Conservation (phyloP, 2,113 vertebrate species). For the Lynx canadensis region DNA sequence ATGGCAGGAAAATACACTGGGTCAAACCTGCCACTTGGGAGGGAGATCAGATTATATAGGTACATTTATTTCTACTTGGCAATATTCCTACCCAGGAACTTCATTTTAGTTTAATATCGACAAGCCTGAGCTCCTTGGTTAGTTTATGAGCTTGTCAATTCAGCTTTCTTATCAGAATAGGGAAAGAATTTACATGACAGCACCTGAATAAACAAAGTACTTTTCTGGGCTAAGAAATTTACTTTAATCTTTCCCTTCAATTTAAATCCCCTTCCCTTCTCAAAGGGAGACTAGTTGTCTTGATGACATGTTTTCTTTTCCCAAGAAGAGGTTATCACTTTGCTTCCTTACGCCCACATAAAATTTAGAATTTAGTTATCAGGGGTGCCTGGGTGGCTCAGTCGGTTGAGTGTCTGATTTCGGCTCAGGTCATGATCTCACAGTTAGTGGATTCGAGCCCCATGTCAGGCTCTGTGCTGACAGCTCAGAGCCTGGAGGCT, state of each 20-base stretch:
- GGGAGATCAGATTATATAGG: not conserved
- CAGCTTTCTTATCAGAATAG: slow-evolving; percentile 4
- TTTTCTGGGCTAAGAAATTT: not conserved
- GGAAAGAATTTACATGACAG: not conserved
- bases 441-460: too few relatives aligned
- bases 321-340: not conserved
- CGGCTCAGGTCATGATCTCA: too few relatives aligned
- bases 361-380: not conserved
- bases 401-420: too few relatives aligned
- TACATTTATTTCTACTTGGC: not conserved
- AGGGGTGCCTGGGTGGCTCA: not conserved
- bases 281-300: not conserved
- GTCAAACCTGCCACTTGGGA: not conserved
- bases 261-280: not conserved
- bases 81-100: not conserved
- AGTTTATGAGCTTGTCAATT: not conserved
- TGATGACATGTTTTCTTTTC: not conserved
- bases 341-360: not conserved
- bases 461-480: too few relatives aligned
- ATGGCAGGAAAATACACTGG: not conserved
- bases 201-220: not conserved
- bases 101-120: slow-evolving; percentile 14
- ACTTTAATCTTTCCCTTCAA: not conserved
- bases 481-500: too few relatives aligned
- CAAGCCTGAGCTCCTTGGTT: not conserved